phyloP scores from a whole-genome alignment of 2,113 vertebrate species.

The Manacus vitellinus region DNA sequence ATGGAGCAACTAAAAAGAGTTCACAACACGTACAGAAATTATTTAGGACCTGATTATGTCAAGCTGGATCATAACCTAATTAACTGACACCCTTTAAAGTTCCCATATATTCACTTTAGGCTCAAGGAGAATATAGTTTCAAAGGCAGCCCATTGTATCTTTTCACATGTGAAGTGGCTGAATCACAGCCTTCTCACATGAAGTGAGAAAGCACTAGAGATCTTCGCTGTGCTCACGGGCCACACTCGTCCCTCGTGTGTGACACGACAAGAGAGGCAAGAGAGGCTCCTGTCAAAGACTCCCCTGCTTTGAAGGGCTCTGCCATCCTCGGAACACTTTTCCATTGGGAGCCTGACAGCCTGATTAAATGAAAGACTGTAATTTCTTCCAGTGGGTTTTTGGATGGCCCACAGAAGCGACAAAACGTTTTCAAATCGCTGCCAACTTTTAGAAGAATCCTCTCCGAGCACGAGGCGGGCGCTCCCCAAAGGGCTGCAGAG shows the following conservation, averaged over 20 bases:
- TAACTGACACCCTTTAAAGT: not conserved
- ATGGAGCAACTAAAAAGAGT: not conserved
- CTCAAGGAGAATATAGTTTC: not conserved
- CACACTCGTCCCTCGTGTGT: fast-evolving
- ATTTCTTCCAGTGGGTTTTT: not conserved
- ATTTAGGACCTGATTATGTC: not conserved
- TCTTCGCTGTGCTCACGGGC: fast-evolving
- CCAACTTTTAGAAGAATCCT: not conserved
- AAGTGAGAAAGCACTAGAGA: not conserved
- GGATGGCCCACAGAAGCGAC: not conserved
- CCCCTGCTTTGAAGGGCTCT: not conserved
- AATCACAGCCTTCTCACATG: not conserved
- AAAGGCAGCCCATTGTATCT: fast-evolving
- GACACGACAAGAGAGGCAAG: too few relatives aligned
- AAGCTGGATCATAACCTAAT: not conserved
- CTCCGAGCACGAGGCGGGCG: not conserved
- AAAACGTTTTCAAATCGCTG: not conserved
- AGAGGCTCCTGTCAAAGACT: not conserved
- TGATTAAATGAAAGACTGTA: not conserved
- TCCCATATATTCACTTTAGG: not conserved
- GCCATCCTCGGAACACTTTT: not conserved
- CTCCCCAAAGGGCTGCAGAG: not conserved
- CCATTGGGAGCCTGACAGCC: not conserved
- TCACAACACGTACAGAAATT: not conserved
- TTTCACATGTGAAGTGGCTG: not conserved